Evolutionary conservation across 2,797 vertebrate species (phyloP), one percentile per base, ranked within the genome.

Genomic region (Dendrocincla tyrannina): DNA sequence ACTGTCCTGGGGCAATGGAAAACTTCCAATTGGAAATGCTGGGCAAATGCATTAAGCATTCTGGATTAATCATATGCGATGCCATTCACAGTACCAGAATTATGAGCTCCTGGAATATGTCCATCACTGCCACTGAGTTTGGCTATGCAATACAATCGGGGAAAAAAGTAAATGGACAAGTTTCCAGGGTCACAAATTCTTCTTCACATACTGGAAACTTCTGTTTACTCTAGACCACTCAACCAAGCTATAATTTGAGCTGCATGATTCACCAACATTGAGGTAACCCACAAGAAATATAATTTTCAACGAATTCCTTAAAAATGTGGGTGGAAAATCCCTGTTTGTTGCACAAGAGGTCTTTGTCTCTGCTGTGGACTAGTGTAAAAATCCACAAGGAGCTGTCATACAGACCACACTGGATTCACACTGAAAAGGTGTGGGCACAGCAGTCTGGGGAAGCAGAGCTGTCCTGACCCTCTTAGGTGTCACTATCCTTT

Each of bases 191-290:
- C 27, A 91, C 32, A 79, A 84, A 88, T 80, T 73, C 39, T 69
- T 89, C 53, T 72, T 72, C 92, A 89, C 64, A 37, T 95, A 93
- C 93, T 89, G 89, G 93, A 96, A 93, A 47, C 66, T 62, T 88
- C 22, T 96, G 41, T 83, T 96, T 91, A 80, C 73, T 80, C 23
- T 68, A 58, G 42, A 70, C 84, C 35, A 24, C 59, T 62, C 72
- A 94, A 88, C 35, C 85, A 74, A 89, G 17, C 22, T 88, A 7
- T 69, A 85, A 92, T 91, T 64, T 89, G 58, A 59, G 52, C 58
- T 2, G 3, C 53, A 81, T 92, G 96, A 95, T 62, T 95, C 85
- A 92, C 49, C 56, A 80, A 12, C 11, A 1, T 17, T 75, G 62
- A 91, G 82, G 87, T 27, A 87, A 42, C 22, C 81, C 94, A 77